Evolutionary conservation across 2,113 vertebrate genomes (phyloP).

Genomic region (Motacilla tschutschensis): DNA sequence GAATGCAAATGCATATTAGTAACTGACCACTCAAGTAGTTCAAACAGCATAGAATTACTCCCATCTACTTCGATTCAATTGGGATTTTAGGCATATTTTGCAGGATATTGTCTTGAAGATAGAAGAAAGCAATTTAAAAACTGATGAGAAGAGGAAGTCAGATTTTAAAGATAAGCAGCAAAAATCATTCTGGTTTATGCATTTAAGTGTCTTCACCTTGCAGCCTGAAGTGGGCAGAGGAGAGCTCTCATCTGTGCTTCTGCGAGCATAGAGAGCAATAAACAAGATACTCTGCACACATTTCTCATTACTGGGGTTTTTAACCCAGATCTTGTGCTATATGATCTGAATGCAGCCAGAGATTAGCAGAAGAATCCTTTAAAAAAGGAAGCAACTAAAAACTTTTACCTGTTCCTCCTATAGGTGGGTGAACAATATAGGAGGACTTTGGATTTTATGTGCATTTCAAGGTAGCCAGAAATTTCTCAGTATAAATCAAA

Average conservation of each 20-base stretch:
- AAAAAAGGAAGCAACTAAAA: background rate
- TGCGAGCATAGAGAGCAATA: background rate
- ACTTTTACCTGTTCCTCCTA: background rate
- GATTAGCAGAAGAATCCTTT: background rate
- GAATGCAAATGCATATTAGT: background rate
- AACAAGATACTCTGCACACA: background rate
- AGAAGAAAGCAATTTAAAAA: background rate
- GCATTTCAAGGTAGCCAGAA: background rate
- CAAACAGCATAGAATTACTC: background rate
- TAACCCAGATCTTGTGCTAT: background rate
- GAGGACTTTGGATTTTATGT: background rate
- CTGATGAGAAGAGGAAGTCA: background rate
- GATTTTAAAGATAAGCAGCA: background rate
- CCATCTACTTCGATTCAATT: background rate
- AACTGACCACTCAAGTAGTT: background rate
- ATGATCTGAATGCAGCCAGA: background rate
- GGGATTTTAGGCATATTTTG: background rate
- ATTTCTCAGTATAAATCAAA: background rate
- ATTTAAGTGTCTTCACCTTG: background rate
- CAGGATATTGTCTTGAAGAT: background rate
- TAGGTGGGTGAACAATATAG: background rate
- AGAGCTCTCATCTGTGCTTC: constrained; percentile 11
- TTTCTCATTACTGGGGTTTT: background rate
- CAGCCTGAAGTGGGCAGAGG: constrained; percentile 55
- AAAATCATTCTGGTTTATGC: background rate